Evolutionary conservation across 2,797 vertebrate genomes (phyloP).

Genomic region (Luscinia megarhynchos): DNA sequence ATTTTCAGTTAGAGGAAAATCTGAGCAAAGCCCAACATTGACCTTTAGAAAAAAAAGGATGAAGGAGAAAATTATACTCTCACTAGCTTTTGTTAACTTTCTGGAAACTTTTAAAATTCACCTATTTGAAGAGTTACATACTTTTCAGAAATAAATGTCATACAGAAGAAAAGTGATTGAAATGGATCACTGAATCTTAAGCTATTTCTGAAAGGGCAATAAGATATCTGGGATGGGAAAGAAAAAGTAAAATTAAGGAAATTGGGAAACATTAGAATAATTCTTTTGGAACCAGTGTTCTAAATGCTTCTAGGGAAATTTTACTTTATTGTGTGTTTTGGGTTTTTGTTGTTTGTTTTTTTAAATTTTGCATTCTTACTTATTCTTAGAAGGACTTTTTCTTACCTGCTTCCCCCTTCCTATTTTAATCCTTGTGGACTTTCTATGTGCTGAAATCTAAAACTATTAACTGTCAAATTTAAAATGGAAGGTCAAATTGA

Average conservation of each 20-base stretch:
- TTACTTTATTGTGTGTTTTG: background rate
- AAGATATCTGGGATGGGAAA: background rate
- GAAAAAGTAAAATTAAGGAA: background rate
- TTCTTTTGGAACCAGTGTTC: background rate
- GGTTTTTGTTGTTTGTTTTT: too few species aligned
- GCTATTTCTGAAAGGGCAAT: background rate
- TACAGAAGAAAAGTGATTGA: background rate
- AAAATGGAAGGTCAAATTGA: background rate
- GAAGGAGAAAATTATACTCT: background rate
- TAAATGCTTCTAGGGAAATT: background rate
- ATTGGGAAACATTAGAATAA: background rate
- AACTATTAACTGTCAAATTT: background rate
- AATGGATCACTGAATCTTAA: background rate
- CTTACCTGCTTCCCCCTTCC: fast-evolving
- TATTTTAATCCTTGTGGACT: background rate
- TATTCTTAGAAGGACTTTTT: background rate
- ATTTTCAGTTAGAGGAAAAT: background rate
- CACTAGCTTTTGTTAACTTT: background rate
- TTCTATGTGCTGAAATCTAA: background rate
- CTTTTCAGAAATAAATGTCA: background rate
- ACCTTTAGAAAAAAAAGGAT: background rate
- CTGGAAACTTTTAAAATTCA: background rate
- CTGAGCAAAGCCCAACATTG: background rate
- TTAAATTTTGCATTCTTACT: background rate
- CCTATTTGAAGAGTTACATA: background rate